Base-by-base conservation (phyloP, 2,797 vertebrate genomes). In the Oreonectes daqikongensis region DNA sequence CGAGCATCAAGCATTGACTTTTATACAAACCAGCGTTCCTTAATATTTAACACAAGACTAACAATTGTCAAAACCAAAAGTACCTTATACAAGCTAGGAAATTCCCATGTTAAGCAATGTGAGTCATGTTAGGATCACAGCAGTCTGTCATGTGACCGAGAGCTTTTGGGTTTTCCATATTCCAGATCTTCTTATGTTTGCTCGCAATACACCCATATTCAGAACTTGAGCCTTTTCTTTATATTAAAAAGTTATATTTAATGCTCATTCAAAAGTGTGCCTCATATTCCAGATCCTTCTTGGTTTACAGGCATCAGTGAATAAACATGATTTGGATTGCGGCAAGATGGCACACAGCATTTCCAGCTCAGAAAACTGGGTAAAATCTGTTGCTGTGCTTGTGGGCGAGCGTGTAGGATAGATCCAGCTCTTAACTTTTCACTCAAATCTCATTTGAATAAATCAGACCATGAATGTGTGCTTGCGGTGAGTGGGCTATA, bases 401-500 rank as follows among this genome's bases (percentile, higher is more conserved):
- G 61, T 57, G 80, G 28, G 76, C 53, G 71, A 26, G 52, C 26
- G 30, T 59, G 50, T 42, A n/a, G n/a, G 26, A 75, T 38, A 53
- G 22, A 48, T 63, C 53, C 75, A 71, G 63, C 53, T 72, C 71
- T 64, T 64, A 48, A 38, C 57, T 32, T 66, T 30, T 50, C 68
- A 22, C 60, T 53, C 30, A 69, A 64, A 75, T 64, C n/a, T 14
- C 57, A 53, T 80, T 69, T 81, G 50, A 80, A 76, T 81, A 75
- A 81, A 85, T 77, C 72, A 69, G 40, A 59, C 57, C 61, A 52
- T 42, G 59, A 18, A 57, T 35, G 26, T 26, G 10, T 66, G 40
- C 35, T 38, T 46, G n/a, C n/a, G n/a, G n/a, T n/a, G n/a, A n/a
- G n/a, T n/a, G 48, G 69, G 55, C 38, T 61, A 55, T 48, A 42